phyloP scores from a whole-genome alignment of 1,140 invertebrate species.

The Nasonia vitripennis region DNA sequence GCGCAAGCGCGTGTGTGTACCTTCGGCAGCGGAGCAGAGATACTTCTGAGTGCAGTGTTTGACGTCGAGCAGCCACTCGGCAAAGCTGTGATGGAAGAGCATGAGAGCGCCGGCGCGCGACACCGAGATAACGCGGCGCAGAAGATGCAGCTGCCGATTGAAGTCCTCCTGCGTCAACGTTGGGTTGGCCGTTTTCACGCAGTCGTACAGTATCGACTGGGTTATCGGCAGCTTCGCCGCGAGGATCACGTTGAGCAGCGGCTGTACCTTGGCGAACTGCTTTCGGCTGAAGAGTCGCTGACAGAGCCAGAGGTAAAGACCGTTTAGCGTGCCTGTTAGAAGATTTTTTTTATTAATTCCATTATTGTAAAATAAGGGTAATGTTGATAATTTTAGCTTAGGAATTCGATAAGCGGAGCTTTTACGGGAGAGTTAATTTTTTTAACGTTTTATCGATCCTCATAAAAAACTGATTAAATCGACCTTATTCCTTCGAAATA shows the following conservation, averaged over 20 bases:
- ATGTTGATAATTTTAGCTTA: no score
- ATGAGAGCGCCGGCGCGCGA: conserved; percentile 81
- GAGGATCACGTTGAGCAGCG: conserved; percentile 90
- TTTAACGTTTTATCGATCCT: no score
- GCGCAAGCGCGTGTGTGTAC: not conserved
- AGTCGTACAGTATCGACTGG: conserved; percentile 86
- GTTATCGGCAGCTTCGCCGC: conserved; percentile 90
- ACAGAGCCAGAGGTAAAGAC: conserved; percentile 95
- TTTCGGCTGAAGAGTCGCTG: conserved; percentile 93
- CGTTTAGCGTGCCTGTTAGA: conserved; percentile 89
- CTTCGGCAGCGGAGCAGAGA: conserved; percentile 87
- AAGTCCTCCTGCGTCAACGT: conserved; percentile 90
- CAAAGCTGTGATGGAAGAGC: conserved; percentile 93
- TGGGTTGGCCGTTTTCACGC: conserved; percentile 87
- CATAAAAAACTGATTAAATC: no score
- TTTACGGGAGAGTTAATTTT: no score
- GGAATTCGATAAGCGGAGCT: no score
- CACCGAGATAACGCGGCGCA: conserved; percentile 83
- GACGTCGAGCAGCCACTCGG: conserved; percentile 95
- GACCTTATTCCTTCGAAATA: not conserved
- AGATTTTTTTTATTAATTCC: not conserved
- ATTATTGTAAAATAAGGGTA: not conserved
- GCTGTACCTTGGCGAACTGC: conserved; percentile 90
- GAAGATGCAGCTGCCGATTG: conserved; percentile 85
- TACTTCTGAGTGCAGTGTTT: conserved; percentile 97